Percentiles rank a stretch among this genome's conserved stretches.
These are phyloP conservation scores for Phodopus roborovskii DNA, from an alignment of 2,113 vertebrate species.

Conservation along the genomic window DNA sequence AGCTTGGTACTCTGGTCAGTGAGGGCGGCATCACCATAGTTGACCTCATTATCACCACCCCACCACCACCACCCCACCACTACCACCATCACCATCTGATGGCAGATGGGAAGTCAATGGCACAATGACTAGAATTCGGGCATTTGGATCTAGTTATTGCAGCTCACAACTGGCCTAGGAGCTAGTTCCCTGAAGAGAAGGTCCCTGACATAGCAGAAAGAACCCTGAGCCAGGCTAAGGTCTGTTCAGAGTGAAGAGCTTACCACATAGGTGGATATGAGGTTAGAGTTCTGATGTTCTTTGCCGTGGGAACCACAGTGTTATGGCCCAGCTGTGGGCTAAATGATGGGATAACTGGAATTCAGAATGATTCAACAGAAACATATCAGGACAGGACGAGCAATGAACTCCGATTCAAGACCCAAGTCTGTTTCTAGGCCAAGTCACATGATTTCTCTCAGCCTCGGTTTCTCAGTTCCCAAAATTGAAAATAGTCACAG, in stretches of 20 bases:
- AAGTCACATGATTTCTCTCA: neutral
- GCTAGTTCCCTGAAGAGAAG: neutral
- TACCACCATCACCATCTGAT: neutral
- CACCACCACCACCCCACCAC: rapidly evolving
- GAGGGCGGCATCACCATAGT: neutral
- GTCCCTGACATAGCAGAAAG: neutral
- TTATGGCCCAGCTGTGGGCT: no score
- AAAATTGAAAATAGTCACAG: neutral
- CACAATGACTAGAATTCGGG: neutral
- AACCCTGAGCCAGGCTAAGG: neutral
- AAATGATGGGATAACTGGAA: neutral
- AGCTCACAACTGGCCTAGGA: neutral
- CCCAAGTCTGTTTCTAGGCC: neutral
- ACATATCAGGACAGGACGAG: neutral
- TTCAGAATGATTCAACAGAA: neutral
- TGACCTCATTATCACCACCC: neutral
- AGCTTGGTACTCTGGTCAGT: no score
- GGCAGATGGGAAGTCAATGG: neutral
- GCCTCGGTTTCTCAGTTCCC: neutral
- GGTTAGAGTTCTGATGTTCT: neutral
- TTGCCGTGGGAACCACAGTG: neutral
- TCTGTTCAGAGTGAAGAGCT: neutral
- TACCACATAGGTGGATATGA: neutral
- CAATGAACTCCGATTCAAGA: neutral
- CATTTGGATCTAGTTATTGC: neutral